Evolutionary conservation across 2,888 invertebrate genomes (phyloP).

Genomic region (Lepidonotus clava): DNA sequence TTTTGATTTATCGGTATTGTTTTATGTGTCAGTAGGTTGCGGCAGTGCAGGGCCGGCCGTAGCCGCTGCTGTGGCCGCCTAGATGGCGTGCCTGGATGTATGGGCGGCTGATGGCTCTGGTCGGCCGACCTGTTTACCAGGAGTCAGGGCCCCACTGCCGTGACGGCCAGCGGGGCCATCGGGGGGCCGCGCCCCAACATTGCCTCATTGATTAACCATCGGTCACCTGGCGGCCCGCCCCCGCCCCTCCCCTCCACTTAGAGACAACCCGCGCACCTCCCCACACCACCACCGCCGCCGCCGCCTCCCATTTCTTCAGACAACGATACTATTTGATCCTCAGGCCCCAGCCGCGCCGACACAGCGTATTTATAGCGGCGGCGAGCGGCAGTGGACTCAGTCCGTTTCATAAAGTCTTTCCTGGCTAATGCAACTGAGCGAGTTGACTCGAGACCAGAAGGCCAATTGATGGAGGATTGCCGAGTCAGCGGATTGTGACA

Average conservation of each 20-base stretch:
- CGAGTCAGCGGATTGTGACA: too few species aligned
- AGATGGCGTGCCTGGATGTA: slow-evolving; percentile 3
- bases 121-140: background rate
- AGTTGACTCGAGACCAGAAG: too few species aligned
- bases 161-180: background rate
- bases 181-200: background rate
- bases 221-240: background rate
- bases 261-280: too few species aligned
- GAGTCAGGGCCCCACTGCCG: too few species aligned
- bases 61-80: too few species aligned
- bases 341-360: background rate
- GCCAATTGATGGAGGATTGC: too few species aligned
- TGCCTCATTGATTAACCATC: slow-evolving; percentile 37
- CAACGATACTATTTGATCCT: slow-evolving; percentile 26
- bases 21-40: slow-evolving; percentile 8
- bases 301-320: background rate
- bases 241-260: slow-evolving; percentile 1
- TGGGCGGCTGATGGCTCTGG: background rate
- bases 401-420: background rate
- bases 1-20: slow-evolving; percentile 10
- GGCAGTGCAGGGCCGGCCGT: background rate
- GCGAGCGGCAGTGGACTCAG: background rate
- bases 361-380: background rate
- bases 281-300: background rate
- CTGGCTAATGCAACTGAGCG: too few species aligned